Conservation (phyloP, 2,797 vertebrate species). For the Muraenolepis orangiensis region DNA sequence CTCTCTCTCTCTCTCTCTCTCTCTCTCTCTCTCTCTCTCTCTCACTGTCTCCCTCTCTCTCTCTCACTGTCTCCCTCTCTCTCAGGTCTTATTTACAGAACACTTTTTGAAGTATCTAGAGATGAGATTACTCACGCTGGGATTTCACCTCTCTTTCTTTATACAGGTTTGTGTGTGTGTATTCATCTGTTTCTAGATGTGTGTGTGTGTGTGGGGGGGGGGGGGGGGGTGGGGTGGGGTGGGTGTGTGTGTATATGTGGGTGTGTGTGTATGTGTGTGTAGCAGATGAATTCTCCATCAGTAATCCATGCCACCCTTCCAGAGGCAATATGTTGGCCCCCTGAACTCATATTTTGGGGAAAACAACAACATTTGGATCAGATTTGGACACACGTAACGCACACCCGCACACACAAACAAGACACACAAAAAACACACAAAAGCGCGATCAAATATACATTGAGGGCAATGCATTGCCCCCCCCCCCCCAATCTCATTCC, state of each 20-base stretch:
- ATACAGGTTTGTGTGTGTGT: constrained; percentile 4
- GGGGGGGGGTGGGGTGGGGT: no score
- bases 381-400: background rate
- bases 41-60: constrained; percentile 29
- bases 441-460: background rate
- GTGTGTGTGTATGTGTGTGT: constrained; percentile 8
- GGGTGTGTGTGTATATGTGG: constrained; percentile 11
- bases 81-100: constrained; percentile 29
- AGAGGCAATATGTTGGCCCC: constrained; percentile 4
- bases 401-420: background rate
- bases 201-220: constrained; percentile 17
- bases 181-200: no score
- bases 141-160: constrained; percentile 28
- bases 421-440: background rate
- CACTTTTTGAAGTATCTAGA: constrained; percentile 44
- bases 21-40: no score
- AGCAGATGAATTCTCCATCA: constrained; percentile 24
- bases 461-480: background rate
- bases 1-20: no score
- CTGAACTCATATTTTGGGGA: constrained; percentile 17
- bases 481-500: background rate
- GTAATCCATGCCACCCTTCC: constrained; percentile 7
- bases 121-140: constrained; percentile 53
- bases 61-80: constrained; percentile 25
- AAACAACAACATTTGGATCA: constrained; percentile 13